phyloP scores from a whole-genome alignment of 2,797 vertebrate genomes.

The Toxotes lorentzi region DNA sequence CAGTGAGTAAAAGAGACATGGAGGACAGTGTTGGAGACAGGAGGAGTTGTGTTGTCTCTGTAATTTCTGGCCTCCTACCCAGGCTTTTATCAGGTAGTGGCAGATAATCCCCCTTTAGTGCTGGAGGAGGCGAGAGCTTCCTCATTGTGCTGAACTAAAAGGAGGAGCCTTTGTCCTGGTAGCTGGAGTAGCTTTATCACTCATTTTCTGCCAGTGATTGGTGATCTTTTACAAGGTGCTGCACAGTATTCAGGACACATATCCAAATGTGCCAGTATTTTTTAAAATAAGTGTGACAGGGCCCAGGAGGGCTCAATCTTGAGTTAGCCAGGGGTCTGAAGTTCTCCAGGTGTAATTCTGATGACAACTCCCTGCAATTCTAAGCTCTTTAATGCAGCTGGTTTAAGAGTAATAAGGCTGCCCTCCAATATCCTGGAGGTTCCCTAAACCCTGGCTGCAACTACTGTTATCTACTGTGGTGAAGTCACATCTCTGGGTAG shows the following conservation, averaged over 20 bases:
- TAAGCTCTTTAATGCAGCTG: constrained; percentile 4
- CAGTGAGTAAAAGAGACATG: constrained; percentile 16
- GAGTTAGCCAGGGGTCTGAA: constrained; percentile 20
- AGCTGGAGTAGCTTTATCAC: constrained; percentile 18
- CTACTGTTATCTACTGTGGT: neutral
- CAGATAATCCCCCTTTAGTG: constrained; percentile 54
- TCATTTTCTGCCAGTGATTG: constrained; percentile 25
- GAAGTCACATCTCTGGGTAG: neutral
- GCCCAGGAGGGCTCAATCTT: neutral
- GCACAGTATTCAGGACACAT: constrained; percentile 17
- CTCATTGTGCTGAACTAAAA: constrained; percentile 37
- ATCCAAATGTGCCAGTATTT: constrained; percentile 1
- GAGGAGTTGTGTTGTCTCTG: constrained; percentile 11
- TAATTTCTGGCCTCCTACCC: constrained; percentile 40
- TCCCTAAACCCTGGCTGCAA: constrained; percentile 8
- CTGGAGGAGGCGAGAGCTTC: constrained; percentile 39
- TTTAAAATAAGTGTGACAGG: neutral
- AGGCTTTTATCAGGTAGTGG: constrained; percentile 61
- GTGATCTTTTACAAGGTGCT: constrained; percentile 3
- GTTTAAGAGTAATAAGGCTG: constrained; percentile 5
- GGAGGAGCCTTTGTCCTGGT: constrained; percentile 37
- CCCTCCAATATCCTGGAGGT: neutral
- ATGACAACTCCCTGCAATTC: constrained; percentile 10
- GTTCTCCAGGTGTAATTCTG: constrained; percentile 7
- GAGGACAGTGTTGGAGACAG: constrained; percentile 3